phyloP scores from a whole-genome alignment of 2,888 invertebrate species.

The Cybosia mesomella region DNA sequence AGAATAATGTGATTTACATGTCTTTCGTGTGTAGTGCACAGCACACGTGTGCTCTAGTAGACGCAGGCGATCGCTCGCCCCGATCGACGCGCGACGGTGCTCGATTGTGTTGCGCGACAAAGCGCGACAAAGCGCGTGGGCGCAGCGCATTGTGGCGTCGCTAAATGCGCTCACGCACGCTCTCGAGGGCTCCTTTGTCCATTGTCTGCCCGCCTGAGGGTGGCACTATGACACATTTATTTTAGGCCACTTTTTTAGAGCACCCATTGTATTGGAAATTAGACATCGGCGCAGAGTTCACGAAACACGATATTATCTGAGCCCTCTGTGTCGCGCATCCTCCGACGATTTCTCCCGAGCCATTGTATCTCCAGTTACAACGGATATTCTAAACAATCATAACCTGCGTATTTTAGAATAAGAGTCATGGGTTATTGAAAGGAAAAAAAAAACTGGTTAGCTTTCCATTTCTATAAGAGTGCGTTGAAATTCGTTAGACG shows the following conservation, averaged over 20 bases:
- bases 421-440: constrained; percentile 63
- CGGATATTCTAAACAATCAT: constrained; percentile 63
- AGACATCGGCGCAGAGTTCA: constrained; percentile 83
- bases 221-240: constrained; percentile 86
- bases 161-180: constrained; percentile 68
- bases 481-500: constrained; percentile 68
- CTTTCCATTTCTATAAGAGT: constrained; percentile 80
- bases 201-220: constrained; percentile 81
- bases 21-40: constrained; percentile 53
- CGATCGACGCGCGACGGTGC: constrained; percentile 74
- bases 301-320: constrained; percentile 82
- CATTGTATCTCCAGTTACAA: constrained; percentile 67
- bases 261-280: constrained; percentile 85
- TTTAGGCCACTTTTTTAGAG: constrained; percentile 83
- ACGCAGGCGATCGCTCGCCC: constrained; percentile 44
- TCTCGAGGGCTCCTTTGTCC: constrained; percentile 77
- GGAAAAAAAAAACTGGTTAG: constrained; percentile 75
- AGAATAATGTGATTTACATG: constrained; percentile 80
- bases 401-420: constrained; percentile 50
- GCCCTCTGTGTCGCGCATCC: constrained; percentile 71
- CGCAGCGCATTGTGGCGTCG: constrained; percentile 75
- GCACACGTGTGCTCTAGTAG: constrained; percentile 50
- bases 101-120: constrained; percentile 68
- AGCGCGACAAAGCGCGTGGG: constrained; percentile 69
- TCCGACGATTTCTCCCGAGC: constrained; percentile 68